Percentiles rank a stretch among this genome's conserved stretches.
Conservation (phyloP, 2,888 invertebrate species). For the Trichopria drosophilae region DNA sequence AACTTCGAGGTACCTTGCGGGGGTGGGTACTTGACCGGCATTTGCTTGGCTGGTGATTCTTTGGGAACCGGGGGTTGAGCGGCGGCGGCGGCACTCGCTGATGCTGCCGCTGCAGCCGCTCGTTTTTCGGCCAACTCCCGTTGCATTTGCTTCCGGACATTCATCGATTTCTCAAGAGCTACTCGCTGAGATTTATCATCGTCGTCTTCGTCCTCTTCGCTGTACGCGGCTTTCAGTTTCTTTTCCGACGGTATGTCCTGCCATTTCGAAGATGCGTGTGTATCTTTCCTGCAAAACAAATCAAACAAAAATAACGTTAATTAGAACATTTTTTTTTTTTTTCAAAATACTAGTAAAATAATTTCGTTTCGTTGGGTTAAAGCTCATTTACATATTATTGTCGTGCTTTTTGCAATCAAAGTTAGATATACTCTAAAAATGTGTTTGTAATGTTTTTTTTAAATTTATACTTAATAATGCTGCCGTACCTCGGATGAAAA, state of each 20-base stretch:
- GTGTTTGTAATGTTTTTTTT: too few species aligned
- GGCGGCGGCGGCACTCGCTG: slow-evolving; percentile 50
- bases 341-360: not conserved
- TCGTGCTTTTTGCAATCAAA: too few species aligned
- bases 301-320: not conserved
- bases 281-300: slow-evolving; percentile 16
- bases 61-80: slow-evolving; percentile 51
- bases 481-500: too few species aligned
- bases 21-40: too few species aligned
- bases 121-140: slow-evolving; percentile 53
- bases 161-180: slow-evolving; percentile 52
- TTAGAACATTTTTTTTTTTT: not conserved
- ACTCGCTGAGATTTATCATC: slow-evolving; percentile 55
- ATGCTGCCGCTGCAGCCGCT: slow-evolving; percentile 56
- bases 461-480: too few species aligned
- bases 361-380: too few species aligned
- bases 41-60: slow-evolving; percentile 52
- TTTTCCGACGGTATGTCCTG: slow-evolving; percentile 60
- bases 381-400: too few species aligned
- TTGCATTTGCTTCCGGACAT: slow-evolving; percentile 54
- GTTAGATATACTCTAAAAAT: too few species aligned
- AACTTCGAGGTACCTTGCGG: too few species aligned
- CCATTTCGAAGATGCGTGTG: slow-evolving; percentile 58
- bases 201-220: slow-evolving; percentile 50
- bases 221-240: slow-evolving; percentile 42